A percentile compares a stretch with the other conserved stretches of the same genome.
These are phyloP conservation scores for Diacarnus erythraeanus DNA, from an alignment of 37 sponge, comb jelly and placozoan genomes.

Conservation along the genomic window DNA sequence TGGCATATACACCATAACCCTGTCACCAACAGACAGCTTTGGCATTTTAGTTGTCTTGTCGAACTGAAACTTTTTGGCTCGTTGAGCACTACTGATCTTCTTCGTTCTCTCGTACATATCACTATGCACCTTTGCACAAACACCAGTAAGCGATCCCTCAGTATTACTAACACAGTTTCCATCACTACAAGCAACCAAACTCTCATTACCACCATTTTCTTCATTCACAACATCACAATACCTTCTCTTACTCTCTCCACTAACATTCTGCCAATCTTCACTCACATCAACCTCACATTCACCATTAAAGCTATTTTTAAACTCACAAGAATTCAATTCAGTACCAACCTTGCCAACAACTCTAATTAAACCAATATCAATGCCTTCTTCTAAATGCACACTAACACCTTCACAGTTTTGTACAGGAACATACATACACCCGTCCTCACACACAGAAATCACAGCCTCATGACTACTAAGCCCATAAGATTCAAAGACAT, in stretches of 20 bases:
- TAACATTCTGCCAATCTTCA: neutral
- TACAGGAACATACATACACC: neutral
- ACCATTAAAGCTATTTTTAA: too few relatives aligned
- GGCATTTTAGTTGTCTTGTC: neutral
- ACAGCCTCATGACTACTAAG: neutral
- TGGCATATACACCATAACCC: conserved; percentile 43
- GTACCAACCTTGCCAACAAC: neutral
- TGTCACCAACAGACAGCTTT: conserved; percentile 8
- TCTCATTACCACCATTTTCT: too few relatives aligned
- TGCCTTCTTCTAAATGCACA: neutral
- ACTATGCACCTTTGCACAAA: too few relatives aligned
- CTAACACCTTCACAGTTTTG: neutral
- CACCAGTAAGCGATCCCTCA: too few relatives aligned
- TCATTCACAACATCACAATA: too few relatives aligned
- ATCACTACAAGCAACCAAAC: too few relatives aligned
- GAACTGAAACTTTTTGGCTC: conserved; percentile 1
- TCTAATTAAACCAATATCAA: neutral
- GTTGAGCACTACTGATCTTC: conserved; percentile 26
- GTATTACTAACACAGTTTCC: too few relatives aligned
- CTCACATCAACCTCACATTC: neutral
- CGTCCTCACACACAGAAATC: neutral
- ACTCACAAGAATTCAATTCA: too few relatives aligned
- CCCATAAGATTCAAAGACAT: neutral
- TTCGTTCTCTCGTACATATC: too few relatives aligned
- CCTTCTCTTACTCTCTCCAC: neutral